phyloP scores from a whole-genome alignment of 2,888 invertebrate genomes.

The Pseudoips prasinana region DNA sequence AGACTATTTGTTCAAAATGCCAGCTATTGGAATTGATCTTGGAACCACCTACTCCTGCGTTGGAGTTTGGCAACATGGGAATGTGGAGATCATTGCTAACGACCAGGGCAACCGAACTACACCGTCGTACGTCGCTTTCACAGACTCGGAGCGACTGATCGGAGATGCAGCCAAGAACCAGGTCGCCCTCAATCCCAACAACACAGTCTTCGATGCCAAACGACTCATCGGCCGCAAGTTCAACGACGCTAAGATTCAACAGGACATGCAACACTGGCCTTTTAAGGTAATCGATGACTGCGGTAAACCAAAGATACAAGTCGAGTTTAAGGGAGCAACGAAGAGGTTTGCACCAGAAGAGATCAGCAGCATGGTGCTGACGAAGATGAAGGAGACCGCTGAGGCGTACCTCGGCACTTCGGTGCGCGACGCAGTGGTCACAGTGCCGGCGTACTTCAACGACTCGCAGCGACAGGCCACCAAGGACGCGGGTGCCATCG shows the following conservation, averaged over 20 bases:
- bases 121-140: conserved; percentile 93
- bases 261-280: conserved; percentile 92
- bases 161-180: conserved; percentile 86
- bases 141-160: conserved; percentile 84
- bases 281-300: conserved; percentile 85
- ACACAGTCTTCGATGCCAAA: conserved; percentile 83
- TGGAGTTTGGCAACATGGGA: conserved; percentile 90
- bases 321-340: conserved; percentile 70
- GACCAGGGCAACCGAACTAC: conserved; percentile 94
- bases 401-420: conserved; percentile 86
- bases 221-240: conserved; percentile 83
- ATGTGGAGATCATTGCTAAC: conserved; percentile 88
- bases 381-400: conserved; percentile 60
- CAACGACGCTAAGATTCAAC: conserved; percentile 87
- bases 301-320: conserved; percentile 81
- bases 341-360: conserved; percentile 86
- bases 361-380: conserved; percentile 84
- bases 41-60: conserved; percentile 94
- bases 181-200: conserved; percentile 87
- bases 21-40: conserved; percentile 78
- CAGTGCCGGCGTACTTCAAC: conserved; percentile 87
- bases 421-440: conserved; percentile 87
- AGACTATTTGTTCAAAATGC: conserved; percentile 41
- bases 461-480: conserved; percentile 84
- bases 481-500: conserved; percentile 89